Base-by-base conservation (phyloP, 2,797 vertebrate genomes). In the Micrastur ruficollis region DNA sequence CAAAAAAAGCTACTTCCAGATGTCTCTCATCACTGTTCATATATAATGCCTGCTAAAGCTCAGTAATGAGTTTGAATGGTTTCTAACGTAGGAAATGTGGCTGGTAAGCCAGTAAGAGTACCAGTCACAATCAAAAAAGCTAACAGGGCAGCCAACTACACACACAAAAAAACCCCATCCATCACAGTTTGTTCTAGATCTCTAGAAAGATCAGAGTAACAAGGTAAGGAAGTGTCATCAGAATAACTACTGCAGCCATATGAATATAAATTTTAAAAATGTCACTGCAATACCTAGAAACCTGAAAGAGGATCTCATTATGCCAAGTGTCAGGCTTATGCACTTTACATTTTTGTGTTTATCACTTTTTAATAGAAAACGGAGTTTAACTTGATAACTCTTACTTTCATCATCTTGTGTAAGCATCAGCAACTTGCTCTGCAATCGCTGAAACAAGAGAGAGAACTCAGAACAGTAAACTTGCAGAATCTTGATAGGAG, bases 341-440 rank as follows among this genome's bases (percentile, higher is more conserved):
- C 23, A 50, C 75, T 58, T 80, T 10, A 58, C 9, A 50, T 44
- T 81, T 89, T 29, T 59, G 38, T 50, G 81, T 66, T 76, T 90
- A 50, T 76, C 65, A 63, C 42, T 42, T 67, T 94, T 91, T 68
- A 87, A 91, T 14, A 86, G 78, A 90, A 94, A 80, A 79, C 10
- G 2, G 56, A 72, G 92, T 76, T 79, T 36, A 86, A 84, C 20
- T 76, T 31, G 7, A 0, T 47, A 87, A 68, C 85, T 95, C 98
- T 98, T 98, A 98, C 98, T 96, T 97, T 96, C 97, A 81, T 90
- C 87, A 89, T 98, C 98, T 67, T 89, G 86, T 4, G 97, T 98
- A 32, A 99, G 97, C 91, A 96, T 50, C 73, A 94, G 90, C 86
- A 99, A 97, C 81, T 98, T 98, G 80, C 96, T 98, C 92, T 99